These are phyloP conservation scores for Cantharis nigra DNA, from an alignment of 2,888 invertebrate genomes.

Conservation along the genomic window DNA sequence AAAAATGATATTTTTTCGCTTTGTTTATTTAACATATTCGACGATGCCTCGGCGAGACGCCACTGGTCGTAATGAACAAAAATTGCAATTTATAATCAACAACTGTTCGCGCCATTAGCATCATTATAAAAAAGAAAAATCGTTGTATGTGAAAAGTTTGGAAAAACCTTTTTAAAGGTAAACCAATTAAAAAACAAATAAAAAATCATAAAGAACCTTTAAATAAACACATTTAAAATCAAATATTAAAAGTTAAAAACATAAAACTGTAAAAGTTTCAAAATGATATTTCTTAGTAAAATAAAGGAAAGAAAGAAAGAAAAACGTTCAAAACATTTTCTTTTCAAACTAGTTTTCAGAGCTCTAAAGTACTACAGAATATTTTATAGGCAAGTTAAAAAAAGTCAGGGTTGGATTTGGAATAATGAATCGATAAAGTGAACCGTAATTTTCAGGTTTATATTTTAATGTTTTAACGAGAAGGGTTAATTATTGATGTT, in stretches of 20 bases:
- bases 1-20: neutral
- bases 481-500: neutral
- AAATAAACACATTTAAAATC: constrained; percentile 15
- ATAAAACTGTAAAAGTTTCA: constrained; percentile 21
- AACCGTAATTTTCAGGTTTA: constrained; percentile 1
- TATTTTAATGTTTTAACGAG: neutral
- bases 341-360: constrained; percentile 41
- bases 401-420: constrained; percentile 32
- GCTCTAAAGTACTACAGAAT: constrained; percentile 36
- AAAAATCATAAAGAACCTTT: neutral
- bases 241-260: constrained; percentile 26
- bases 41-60: neutral
- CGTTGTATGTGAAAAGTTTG: neutral
- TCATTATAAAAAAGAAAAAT: neutral
- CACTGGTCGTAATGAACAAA: neutral
- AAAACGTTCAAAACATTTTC: constrained; percentile 30
- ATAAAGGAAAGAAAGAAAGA: constrained; percentile 19
- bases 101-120: neutral
- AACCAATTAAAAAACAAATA: neutral
- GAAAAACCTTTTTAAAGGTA: neutral
- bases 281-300: constrained; percentile 28
- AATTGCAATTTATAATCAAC: neutral
- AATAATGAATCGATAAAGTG: constrained; percentile 25
- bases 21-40: neutral
- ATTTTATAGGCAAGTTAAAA: constrained; percentile 34